phyloP scores from a whole-genome alignment of 2,113 vertebrate genomes.

The Petrocephalus zakoni region DNA sequence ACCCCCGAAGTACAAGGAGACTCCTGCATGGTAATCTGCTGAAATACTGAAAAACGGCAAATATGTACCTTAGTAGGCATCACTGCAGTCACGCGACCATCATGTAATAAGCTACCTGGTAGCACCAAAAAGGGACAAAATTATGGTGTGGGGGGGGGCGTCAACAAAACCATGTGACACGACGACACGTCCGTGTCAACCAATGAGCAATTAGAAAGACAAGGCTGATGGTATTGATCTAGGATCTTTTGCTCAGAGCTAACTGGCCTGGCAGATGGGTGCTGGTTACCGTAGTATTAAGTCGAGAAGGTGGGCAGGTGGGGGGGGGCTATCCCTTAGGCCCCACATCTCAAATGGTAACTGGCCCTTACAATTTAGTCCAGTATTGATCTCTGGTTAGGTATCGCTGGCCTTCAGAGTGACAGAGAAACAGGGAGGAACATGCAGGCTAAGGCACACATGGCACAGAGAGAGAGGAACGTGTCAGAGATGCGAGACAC shows the following conservation, averaged over 20 bases:
- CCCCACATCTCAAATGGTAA: conserved; percentile 33
- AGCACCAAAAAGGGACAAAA: conserved; percentile 33
- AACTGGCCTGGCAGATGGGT: conserved; percentile 58
- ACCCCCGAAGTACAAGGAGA: conserved; percentile 62
- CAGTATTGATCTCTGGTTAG: conserved; percentile 53
- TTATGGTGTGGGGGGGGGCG: conserved; percentile 28
- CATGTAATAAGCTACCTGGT: conserved; percentile 49
- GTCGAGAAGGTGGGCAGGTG: conserved; percentile 24
- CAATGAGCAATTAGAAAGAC: conserved; percentile 80
- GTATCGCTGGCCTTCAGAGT: conserved; percentile 42
- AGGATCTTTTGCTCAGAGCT: conserved; percentile 54
- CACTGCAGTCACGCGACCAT: conserved; percentile 48
- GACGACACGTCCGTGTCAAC: conserved; percentile 63
- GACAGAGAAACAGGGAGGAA: conserved; percentile 23
- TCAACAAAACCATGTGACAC: conserved; percentile 54
- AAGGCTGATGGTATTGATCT: conserved; percentile 71
- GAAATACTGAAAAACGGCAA: conserved; percentile 59
- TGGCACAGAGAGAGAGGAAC: conserved; percentile 3
- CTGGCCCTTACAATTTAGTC: conserved; percentile 49
- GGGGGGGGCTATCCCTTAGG: conserved; percentile 44
- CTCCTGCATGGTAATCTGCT: conserved; percentile 62
- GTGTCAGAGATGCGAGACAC: background rate
- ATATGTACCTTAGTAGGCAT: conserved; percentile 42
- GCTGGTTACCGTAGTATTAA: conserved; percentile 48
- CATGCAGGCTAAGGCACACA: conserved; percentile 31